Evolutionary conservation across 1,140 invertebrate genomes (phyloP), one percentile per base, ranked within the genome.

Genomic region (Pteromalus puparum): DNA sequence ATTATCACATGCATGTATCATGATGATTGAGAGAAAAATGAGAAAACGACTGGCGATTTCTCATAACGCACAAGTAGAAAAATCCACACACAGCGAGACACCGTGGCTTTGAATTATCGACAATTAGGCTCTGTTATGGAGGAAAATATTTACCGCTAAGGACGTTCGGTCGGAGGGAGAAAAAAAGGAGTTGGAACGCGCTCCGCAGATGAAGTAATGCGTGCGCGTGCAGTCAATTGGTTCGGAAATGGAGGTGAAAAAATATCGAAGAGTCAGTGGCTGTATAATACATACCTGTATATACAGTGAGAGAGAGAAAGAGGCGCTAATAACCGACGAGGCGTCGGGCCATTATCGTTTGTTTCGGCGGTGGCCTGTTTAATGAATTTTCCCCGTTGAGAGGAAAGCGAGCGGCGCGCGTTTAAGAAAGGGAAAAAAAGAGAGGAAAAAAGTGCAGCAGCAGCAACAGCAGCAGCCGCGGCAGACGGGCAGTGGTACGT

Each of bases 331-430:
- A 79, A 68, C 30, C 65, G 61, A 68, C 61, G 26, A 65, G 13
- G 48, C 76, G 26, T 30, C 26, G 7, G 21, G n/a, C 30, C n/a
- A 76, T 82, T 82, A 76, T 76, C 81, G 67, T 82, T 68, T 28
- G 81, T 76, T 76, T 46, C 61, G 15, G 30, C 34, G 34, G 30
- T 53, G 34, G 21, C 15, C 81, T 26, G 4, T 61, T 46, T 76
- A 82, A 82, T 67, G 81, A 82, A 82, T 67, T 76, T 82, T 82
- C 12, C 61, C 42, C 48, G 70, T 65, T 78, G 74, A 46, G 74
- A 34, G 46, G n/a, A 48, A 76, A 48, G n/a, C 34, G 24, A 77
- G n/a, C 48, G n/a, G 10, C 67, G 26, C 7, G 67, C 24, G 68
- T 28, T 30, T 26, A 70, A 30, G 38, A 26, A 61, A 24, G 42